phyloP scores from a whole-genome alignment of 2,888 invertebrate genomes.

The Scotopteryx bipunctaria region DNA sequence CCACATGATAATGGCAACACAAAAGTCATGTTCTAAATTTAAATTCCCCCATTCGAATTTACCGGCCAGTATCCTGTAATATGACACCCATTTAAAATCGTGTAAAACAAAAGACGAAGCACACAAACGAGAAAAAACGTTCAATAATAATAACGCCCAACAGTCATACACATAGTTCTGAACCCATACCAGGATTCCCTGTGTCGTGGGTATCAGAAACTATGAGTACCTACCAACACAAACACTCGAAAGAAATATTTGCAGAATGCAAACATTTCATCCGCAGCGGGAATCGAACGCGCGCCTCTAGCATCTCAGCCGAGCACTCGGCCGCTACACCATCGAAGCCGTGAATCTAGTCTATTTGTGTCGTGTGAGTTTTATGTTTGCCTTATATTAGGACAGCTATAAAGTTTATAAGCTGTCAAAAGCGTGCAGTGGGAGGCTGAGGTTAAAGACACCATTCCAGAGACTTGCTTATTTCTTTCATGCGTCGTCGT shows the following conservation, averaged over 20 bases:
- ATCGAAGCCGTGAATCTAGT: too few species aligned
- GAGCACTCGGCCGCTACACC: too few species aligned
- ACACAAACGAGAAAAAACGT: conserved; percentile 16
- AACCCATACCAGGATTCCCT: too few species aligned
- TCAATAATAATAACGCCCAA: too few species aligned
- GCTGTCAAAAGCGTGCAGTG: conserved; percentile 36
- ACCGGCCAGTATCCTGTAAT: conserved; percentile 49
- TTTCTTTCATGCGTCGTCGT: conserved; percentile 5
- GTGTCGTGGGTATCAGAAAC: too few species aligned
- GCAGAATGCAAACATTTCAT: too few species aligned
- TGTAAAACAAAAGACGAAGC: conserved; percentile 31
- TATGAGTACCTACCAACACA: too few species aligned
- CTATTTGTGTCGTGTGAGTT: conserved; percentile 25
- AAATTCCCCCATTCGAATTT: conserved; percentile 55
- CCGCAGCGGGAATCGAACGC: too few species aligned
- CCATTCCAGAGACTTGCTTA: conserved; percentile 12
- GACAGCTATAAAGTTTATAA: conserved; percentile 36
- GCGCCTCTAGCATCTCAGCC: too few species aligned
- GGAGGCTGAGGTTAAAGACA: conserved; percentile 17
- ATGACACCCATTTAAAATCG: conserved; percentile 52
- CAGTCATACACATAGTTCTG: too few species aligned
- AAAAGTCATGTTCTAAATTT: conserved; percentile 60
- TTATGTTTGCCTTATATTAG: conserved; percentile 30
- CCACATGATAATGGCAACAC: conserved; percentile 40
- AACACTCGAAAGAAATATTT: too few species aligned